Base-by-base conservation (phyloP, 2,797 vertebrate species). In the Phyllotis vaccarum region DNA sequence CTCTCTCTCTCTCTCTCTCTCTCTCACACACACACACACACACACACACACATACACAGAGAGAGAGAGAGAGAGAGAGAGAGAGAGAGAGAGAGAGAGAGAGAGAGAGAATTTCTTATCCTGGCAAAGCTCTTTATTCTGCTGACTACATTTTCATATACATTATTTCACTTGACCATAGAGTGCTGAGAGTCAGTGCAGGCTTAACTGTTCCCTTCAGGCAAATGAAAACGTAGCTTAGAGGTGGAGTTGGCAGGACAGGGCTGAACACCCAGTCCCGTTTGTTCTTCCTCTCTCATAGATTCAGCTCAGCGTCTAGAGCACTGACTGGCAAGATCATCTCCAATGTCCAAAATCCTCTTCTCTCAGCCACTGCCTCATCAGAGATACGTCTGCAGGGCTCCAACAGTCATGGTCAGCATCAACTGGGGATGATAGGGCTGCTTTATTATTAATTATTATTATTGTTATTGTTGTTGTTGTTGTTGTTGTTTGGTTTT, bases 101-200 rank as follows among this genome's bases (percentile, higher is more conserved):
- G 34, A 62, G 6, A 46, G 31, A 34, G n/a, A 70, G 34, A 90
- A 22, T 64, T 68, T 74, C 85, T 86, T 27, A 40, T 14, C 56
- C 70, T 75, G 52, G 37, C 66, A 78, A 87, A 93, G 88, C 93
- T 90, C 87, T 93, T 72, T 31, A 58, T 86, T 91, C 79, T 88
- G 56, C 78, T 21, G 21, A 43, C 92, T 56, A 93, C 89, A 96
- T 86, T 95, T 97, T 83, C 96, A 97, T 94, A 95, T 76, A 93
- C 96, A 95, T 96, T 56, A 37, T 82, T 68, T 91, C 90, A 46
- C 78, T 95, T 86, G 96, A 88, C 88, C 90, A 86, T 34, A 17
- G 31, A 79, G 31, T 0, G 0, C 6, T 1, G 52, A 34, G 58
- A 94, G 82, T 74, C 46, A 7, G 70, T 2, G 22, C 76, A 29